These are phyloP conservation scores for Girardia tigrina DNA, from an alignment of 2,888 invertebrate species.

Conservation along the genomic window DNA sequence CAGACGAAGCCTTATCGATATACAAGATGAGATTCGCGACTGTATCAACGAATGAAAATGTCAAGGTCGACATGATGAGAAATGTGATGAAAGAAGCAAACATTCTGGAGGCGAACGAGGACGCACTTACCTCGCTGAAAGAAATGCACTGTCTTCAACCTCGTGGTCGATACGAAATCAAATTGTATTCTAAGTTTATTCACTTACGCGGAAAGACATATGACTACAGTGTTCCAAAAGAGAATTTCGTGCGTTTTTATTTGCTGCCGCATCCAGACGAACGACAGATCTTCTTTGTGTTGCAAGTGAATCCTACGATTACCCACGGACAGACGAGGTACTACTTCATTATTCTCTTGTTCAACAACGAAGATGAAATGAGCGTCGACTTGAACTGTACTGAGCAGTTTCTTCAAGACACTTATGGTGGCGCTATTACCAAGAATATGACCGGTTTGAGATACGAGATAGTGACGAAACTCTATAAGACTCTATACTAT, in stretches of 20 bases:
- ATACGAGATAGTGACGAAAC: constrained; percentile 82
- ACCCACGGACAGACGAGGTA: constrained; percentile 98
- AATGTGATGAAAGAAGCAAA: constrained; percentile 92
- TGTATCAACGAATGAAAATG: constrained; percentile 65
- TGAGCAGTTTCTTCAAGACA: constrained; percentile 79
- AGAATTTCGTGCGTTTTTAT: constrained; percentile 81
- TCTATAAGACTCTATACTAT: constrained; percentile 72
- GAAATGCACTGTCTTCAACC: constrained; percentile 96
- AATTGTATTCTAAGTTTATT: constrained; percentile 75
- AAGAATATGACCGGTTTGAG: constrained; percentile 80
- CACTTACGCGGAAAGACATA: constrained; percentile 94
- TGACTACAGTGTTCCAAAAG: constrained; percentile 97
- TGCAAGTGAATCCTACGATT: constrained; percentile 88
- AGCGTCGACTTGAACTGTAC: constrained; percentile 75
- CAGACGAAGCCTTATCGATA: constrained; percentile 89
- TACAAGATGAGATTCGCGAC: constrained; percentile 96
- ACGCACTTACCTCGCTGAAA: constrained; percentile 86
- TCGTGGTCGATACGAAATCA: constrained; percentile 91
- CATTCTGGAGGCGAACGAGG: constrained; percentile 89
- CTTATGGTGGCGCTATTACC: constrained; percentile 77
- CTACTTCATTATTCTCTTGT: constrained; percentile 81
- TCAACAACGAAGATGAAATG: constrained; percentile 82
- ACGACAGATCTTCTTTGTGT: constrained; percentile 88
- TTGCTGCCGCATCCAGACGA: constrained; percentile 87
- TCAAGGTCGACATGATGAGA: constrained; percentile 70